Percentiles rank a stretch among this genome's conserved stretches.
These are phyloP conservation scores for Dryomyza anilis DNA, from an alignment of 2,888 invertebrate genomes.

Conservation along the genomic window DNA sequence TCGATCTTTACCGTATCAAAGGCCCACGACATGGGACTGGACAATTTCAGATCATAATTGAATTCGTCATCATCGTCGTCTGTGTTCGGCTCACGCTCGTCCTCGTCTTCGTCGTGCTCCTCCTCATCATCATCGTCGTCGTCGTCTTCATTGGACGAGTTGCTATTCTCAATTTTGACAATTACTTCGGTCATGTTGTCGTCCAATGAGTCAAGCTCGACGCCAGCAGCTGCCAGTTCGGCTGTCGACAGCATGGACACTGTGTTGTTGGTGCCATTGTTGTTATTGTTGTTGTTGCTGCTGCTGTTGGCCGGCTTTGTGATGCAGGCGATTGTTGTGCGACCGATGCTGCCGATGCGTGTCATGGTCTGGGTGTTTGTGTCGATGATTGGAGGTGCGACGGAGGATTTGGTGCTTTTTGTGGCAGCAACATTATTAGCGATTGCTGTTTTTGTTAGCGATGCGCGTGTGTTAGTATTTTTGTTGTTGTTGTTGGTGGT, in stretches of 20 bases:
- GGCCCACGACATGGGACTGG: constrained; percentile 61
- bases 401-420: constrained; percentile 20
- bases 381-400: constrained; percentile 4
- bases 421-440: constrained; percentile 25
- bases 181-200: constrained; percentile 57
- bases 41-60: constrained; percentile 59
- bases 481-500: constrained; percentile 34
- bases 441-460: constrained; percentile 28
- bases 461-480: constrained; percentile 33
- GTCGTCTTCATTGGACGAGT: constrained; percentile 46
- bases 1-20: constrained; percentile 59
- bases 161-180: constrained; percentile 55
- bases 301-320: constrained; percentile 44
- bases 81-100: constrained; percentile 41
- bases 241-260: constrained; percentile 47
- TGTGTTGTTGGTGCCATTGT: constrained; percentile 25
- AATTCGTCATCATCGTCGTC: constrained; percentile 41
- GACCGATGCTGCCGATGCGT: constrained; percentile 55
- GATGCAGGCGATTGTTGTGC: constrained; percentile 55
- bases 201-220: constrained; percentile 53
- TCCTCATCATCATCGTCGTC: constrained; percentile 39
- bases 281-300: neutral
- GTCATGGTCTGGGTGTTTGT: constrained; percentile 44
- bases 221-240: constrained; percentile 52
- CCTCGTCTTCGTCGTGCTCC: constrained; percentile 25